Conservation (phyloP, 2,888 invertebrate genomes). For the Drosophila leonis region DNA sequence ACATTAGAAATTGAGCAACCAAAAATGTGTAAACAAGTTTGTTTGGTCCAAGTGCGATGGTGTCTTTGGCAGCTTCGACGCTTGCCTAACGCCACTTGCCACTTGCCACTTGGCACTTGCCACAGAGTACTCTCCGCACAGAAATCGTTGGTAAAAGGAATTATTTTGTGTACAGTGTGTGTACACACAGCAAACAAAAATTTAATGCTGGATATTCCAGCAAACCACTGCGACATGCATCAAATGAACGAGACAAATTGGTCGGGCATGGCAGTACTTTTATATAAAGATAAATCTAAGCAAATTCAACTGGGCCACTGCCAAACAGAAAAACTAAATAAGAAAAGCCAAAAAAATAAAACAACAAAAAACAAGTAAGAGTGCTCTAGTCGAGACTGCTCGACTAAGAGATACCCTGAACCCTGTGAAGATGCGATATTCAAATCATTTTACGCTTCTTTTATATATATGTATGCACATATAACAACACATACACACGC, state of each 20-base stretch:
- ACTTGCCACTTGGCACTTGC: slow-evolving; percentile 34
- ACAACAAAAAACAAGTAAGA: slow-evolving; percentile 5
- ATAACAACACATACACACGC: too few relatives aligned
- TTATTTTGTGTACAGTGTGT: slow-evolving; percentile 35
- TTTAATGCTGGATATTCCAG: slow-evolving; percentile 38
- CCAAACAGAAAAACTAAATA: slow-evolving; percentile 19
- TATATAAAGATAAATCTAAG: slow-evolving; percentile 43
- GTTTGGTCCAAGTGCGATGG: slow-evolving; percentile 74
- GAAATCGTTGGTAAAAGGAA: slow-evolving; percentile 32
- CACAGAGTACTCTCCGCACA: slow-evolving; percentile 29
- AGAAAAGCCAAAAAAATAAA: background rate
- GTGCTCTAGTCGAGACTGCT: too few relatives aligned
- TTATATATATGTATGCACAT: too few relatives aligned
- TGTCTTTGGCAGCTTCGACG: slow-evolving; percentile 58
- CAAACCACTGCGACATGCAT: slow-evolving; percentile 47
- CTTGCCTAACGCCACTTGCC: slow-evolving; percentile 34
- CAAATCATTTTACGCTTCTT: too few relatives aligned
- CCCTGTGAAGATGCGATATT: too few relatives aligned
- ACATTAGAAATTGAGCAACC: slow-evolving; percentile 79
- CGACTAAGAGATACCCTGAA: too few relatives aligned
- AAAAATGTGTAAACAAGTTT: slow-evolving; percentile 80
- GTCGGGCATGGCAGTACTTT: slow-evolving; percentile 37
- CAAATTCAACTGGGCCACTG: slow-evolving; percentile 6
- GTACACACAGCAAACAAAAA: slow-evolving; percentile 32
- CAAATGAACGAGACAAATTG: slow-evolving; percentile 65